A percentile compares a stretch with the other conserved stretches of the same genome.
phyloP scores from a whole-genome alignment of 2,113 vertebrate species.

The Sphyrna mokarran region DNA sequence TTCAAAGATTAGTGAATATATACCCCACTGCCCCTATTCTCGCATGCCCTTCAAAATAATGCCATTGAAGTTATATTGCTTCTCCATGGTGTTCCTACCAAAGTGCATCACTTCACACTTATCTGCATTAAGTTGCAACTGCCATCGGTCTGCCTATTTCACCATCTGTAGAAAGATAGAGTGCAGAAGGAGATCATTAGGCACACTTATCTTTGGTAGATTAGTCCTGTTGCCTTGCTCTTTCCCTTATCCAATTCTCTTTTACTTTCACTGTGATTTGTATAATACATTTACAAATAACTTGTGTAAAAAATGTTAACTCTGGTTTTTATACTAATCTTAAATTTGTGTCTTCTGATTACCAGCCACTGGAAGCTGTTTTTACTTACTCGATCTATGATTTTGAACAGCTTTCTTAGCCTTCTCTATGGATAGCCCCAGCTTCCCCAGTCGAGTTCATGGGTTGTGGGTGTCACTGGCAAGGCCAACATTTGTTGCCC shows the following conservation, averaged over 20 bases:
- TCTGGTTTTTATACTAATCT: background rate
- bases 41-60: too few species aligned
- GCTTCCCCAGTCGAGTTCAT: too few species aligned
- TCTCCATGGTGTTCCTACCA: background rate
- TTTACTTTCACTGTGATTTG: background rate
- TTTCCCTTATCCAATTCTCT: background rate
- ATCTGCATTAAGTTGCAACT: background rate
- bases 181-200: background rate
- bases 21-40: too few species aligned
- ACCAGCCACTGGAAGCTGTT: background rate
- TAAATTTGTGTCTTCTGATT: background rate
- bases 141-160: background rate
- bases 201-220: background rate
- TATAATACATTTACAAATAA: background rate
- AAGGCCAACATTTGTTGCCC: too few species aligned
- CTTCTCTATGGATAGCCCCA: background rate
- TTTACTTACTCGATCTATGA: background rate
- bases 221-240: background rate
- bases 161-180: background rate
- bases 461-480: too few species aligned
- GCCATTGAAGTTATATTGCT: too few species aligned
- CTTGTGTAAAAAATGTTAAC: background rate
- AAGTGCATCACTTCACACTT: too few species aligned
- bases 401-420: background rate
- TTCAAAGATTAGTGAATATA: too few species aligned